Base-by-base conservation (phyloP, 2,113 vertebrate species). In the Pluvialis apricaria region DNA sequence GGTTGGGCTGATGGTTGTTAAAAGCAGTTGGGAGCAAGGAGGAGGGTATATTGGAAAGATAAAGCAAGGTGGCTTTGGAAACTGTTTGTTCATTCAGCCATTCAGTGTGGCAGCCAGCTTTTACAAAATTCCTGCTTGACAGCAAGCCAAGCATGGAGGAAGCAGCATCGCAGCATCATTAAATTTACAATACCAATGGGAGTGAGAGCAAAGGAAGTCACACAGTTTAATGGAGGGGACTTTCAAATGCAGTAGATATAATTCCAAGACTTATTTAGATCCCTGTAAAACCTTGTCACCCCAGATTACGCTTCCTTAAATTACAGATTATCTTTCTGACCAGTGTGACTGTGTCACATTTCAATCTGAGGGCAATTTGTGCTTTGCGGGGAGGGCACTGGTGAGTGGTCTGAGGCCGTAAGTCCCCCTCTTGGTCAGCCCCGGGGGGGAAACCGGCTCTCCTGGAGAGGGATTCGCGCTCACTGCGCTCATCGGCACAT, bases 351-450 rank as follows among this genome's bases (percentile, higher is more conserved):
- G 2, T 58, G 66, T 24, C 44, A 38, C 2, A 0, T 54, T 78
- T 29, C 76, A 38, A 29, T 20, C 60, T 65, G 68, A 78, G 45
- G 52, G 60, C 68, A 40, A 13, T 57, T 45, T 66, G 16, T 66
- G 69, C 69, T 32, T 44, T 21, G 4, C 2, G 1, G 15, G 49
- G 40, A 49, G 64, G 40, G 32, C 11, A 52, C 2, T 45, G 2
- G 0, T 13, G 40, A n/a, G 40, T 13, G 5, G 26, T 31, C 44
- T 15, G 28, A 61, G 57, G 80, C 22, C 0, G 0, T 22, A 58
- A 49, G 61, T 21, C 16, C n/a, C 15, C 2, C 2, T 68, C 32
- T 25, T 1, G 11, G 77, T 5, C 28, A 34, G 26, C 26, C 6
- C 24, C 2, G 3, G 82, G 45, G 57, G 22, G 52, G 47, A 76